Evolutionary conservation across 2,797 vertebrate genomes (phyloP).

Genomic region (Masticophis lateralis): DNA sequence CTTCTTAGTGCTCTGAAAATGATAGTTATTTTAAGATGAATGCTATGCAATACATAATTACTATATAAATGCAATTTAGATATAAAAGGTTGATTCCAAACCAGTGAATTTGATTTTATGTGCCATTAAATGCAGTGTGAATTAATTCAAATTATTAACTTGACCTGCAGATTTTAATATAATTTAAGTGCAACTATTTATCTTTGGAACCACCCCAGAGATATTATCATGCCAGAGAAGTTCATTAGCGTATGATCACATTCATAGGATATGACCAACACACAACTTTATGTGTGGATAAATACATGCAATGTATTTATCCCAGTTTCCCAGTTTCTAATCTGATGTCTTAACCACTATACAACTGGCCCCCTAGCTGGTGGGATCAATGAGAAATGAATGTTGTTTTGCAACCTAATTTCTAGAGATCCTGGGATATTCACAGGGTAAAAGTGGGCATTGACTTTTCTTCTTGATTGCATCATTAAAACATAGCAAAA

Average conservation of each 20-base stretch:
- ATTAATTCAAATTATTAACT: not conserved
- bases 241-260: not conserved
- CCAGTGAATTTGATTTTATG: not conserved
- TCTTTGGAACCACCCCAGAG: not conserved
- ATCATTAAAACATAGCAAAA: not conserved
- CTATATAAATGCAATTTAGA: not conserved
- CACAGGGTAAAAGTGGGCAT: not conserved
- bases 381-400: not conserved
- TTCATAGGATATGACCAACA: not conserved
- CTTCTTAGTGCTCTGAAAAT: not conserved
- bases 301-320: not conserved
- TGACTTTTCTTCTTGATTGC: not conserved
- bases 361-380: not conserved
- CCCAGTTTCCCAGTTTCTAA: no score
- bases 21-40: not conserved
- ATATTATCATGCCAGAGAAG: not conserved
- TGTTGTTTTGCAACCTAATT: not conserved
- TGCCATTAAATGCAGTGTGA: not conserved
- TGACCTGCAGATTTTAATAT: not conserved
- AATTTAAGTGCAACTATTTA: not conserved
- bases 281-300: not conserved
- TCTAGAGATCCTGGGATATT: not conserved
- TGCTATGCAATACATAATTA: not conserved
- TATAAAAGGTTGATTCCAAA: not conserved
- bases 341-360: no score